Evolutionary conservation across 2,113 vertebrate species (phyloP).

Genomic region (Peromyscus maniculatus): DNA sequence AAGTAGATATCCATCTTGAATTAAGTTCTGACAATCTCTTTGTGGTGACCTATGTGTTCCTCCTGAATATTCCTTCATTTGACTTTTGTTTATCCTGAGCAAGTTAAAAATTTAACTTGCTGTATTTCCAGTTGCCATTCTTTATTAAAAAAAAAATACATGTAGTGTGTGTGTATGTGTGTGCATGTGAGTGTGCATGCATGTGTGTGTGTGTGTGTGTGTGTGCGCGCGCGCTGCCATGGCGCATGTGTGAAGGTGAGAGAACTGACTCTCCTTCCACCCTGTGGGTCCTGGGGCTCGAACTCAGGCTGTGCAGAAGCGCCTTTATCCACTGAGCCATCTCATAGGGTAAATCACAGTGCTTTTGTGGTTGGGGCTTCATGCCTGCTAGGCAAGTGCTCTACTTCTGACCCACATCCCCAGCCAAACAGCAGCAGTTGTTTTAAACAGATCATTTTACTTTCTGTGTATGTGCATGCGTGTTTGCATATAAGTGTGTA

Average conservation of each 20-base stretch:
- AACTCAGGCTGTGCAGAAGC: neutral
- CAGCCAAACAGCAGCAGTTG: neutral
- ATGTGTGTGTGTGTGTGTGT: too few species aligned
- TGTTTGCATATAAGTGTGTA: neutral
- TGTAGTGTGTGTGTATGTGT: neutral
- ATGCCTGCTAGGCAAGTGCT: too few species aligned
- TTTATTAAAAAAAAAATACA: too few species aligned
- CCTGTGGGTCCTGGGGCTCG: too few species aligned
- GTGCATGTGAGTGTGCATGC: neutral
- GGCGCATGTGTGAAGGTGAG: neutral
- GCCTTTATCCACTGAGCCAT: neutral
- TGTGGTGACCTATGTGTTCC: neutral
- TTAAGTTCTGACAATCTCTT: neutral
- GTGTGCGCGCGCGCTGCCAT: too few species aligned
- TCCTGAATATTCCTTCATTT: neutral
- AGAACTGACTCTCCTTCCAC: neutral
- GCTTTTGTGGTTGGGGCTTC: neutral
- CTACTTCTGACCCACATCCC: neutral
- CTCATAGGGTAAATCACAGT: neutral
- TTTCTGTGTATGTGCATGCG: neutral
- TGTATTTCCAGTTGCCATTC: neutral
- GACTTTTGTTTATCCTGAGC: neutral
- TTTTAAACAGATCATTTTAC: neutral
- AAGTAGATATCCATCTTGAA: neutral
- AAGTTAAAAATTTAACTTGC: neutral